Conservation (phyloP, 2,888 invertebrate genomes). For the Drosophila putrida region DNA sequence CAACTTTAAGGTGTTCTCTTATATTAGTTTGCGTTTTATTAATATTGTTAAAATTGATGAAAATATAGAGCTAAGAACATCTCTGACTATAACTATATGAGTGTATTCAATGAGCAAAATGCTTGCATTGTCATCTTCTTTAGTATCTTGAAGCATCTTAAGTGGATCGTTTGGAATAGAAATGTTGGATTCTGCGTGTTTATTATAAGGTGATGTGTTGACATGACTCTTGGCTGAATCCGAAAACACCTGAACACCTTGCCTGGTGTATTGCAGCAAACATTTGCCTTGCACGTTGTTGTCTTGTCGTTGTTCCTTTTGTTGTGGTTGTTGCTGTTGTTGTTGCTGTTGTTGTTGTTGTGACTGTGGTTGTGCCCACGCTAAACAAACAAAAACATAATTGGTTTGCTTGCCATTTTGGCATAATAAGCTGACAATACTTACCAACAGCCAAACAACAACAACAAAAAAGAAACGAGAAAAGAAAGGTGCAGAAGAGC, state of each 20-base stretch:
- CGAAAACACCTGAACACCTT: constrained; percentile 25
- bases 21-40: neutral
- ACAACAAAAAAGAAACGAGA: constrained; percentile 5
- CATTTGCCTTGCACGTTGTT: constrained; percentile 39
- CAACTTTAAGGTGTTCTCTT: too few relatives aligned
- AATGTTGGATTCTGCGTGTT: constrained; percentile 60
- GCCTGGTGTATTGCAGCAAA: constrained; percentile 57
- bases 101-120: neutral
- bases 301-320: constrained; percentile 8
- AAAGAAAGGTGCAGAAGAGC: constrained; percentile 9
- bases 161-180: constrained; percentile 47
- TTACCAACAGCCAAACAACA: constrained; percentile 39
- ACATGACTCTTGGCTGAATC: constrained; percentile 12
- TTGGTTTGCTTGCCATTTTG: constrained; percentile 76
- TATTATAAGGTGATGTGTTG: constrained; percentile 47
- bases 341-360: constrained; percentile 4
- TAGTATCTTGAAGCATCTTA: neutral
- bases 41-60: neutral
- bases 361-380: constrained; percentile 30
- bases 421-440: constrained; percentile 70
- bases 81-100: neutral
- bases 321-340: constrained; percentile 9
- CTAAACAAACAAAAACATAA: constrained; percentile 73
- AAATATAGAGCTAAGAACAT: neutral
- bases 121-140: neutral